phyloP scores from a whole-genome alignment of 2,888 invertebrate genomes.

The Clusia tigrina region DNA sequence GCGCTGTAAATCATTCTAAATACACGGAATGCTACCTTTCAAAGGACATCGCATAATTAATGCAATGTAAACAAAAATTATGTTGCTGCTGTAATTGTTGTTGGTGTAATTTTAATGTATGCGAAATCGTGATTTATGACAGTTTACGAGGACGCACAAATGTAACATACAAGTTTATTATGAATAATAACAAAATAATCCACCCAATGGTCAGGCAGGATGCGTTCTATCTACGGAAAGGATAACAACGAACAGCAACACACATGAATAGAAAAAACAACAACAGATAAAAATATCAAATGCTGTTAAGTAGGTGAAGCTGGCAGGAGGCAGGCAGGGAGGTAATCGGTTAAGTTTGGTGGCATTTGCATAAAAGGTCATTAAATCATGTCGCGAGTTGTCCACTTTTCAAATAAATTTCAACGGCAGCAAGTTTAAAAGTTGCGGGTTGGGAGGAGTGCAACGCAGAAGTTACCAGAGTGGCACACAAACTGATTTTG shows the following conservation, averaged over 20 bases:
- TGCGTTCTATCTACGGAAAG: constrained; percentile 13
- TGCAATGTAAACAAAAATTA: constrained; percentile 8
- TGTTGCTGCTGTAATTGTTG: constrained; percentile 10
- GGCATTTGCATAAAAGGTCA: constrained; percentile 37
- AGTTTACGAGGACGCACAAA: not conserved
- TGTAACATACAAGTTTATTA: no score
- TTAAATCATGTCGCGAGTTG: constrained; percentile 33
- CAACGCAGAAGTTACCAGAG: no score
- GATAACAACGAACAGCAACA: constrained; percentile 17
- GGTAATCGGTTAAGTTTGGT: not conserved
- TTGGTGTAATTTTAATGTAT: not conserved
- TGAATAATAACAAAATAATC: constrained; percentile 26
- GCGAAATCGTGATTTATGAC: not conserved
- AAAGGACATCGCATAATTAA: constrained; percentile 5
- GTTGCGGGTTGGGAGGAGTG: no score
- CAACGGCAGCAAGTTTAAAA: no score
- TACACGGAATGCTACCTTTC: no score
- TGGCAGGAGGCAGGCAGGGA: no score
- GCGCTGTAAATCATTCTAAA: no score
- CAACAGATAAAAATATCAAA: not conserved
- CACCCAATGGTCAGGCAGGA: constrained; percentile 23
- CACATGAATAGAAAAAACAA: not conserved
- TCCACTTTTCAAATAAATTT: constrained; percentile 3
- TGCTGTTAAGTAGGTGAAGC: not conserved
- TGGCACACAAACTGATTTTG: no score